Percentiles rank a stretch among this genome's conserved stretches.
phyloP scores from a whole-genome alignment of 2,888 invertebrate genomes.

The Rambutsinella grinnellia region DNA sequence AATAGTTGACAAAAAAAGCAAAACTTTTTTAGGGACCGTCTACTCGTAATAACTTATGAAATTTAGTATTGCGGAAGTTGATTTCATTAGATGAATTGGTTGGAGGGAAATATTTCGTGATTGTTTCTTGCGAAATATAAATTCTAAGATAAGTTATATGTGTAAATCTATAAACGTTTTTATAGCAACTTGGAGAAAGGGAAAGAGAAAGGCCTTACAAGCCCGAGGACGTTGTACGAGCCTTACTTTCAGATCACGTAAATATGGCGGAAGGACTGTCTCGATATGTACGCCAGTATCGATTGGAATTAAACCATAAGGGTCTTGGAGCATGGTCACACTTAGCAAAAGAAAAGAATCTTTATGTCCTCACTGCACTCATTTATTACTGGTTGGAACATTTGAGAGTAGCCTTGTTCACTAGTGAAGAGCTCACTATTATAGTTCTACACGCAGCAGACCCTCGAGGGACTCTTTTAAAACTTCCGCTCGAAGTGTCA shows the following conservation, averaged over 20 bases:
- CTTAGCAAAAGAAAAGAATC: constrained; percentile 76
- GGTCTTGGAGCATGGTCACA: constrained; percentile 75
- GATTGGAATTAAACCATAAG: constrained; percentile 78
- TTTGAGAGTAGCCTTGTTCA: constrained; percentile 78
- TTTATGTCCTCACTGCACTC: constrained; percentile 76
- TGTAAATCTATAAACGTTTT: no score
- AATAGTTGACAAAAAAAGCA: no score
- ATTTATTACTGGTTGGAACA: constrained; percentile 85
- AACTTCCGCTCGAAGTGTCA: constrained; percentile 61
- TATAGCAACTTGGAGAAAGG: constrained; percentile 49
- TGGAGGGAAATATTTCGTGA: no score
- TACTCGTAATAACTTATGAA: no score
- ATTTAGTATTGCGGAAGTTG: no score
- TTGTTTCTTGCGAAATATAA: no score
- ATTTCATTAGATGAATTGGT: no score
- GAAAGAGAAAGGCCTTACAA: constrained; percentile 58
- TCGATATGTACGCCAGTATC: constrained; percentile 68
- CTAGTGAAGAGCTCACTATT: constrained; percentile 77
- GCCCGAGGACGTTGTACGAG: constrained; percentile 70
- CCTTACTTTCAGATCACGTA: constrained; percentile 75
- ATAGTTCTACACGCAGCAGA: constrained; percentile 76
- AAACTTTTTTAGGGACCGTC: no score
- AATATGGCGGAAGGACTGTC: constrained; percentile 73
- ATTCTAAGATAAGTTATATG: no score
- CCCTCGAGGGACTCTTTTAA: constrained; percentile 74